Base-by-base conservation (phyloP, 2,113 vertebrate species). In the Gadus chalcogrammus region DNA sequence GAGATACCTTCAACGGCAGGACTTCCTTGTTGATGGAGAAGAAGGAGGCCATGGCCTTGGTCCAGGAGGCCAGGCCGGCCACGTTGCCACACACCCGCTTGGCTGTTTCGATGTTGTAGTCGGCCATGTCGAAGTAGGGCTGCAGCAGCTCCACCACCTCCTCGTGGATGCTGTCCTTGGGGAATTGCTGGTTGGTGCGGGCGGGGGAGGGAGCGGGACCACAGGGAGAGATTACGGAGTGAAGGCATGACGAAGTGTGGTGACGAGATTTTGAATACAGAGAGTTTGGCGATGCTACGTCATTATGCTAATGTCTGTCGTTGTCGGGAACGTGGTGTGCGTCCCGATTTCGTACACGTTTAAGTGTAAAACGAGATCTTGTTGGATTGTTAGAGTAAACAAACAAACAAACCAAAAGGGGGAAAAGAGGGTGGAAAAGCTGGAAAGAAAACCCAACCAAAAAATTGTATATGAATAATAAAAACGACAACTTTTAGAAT, bases 11-110 rank as follows among this genome's bases (percentile, higher is more conserved):
- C 78, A 99, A 88, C 70, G 97, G 97, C 31, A 99, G 86, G 58
- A 99, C 96, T 84, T 99, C 97, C 86, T 95, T 98, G 89, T 98
- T 99, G 76, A 97, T 94, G 61, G 95, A 92, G 84, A 95, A 98
- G 88, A 98, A 99, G 3, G 93, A 82, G 1, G 94, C 95, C 97
- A 99, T 98, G 18, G 95, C 94, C 90, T 95, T 96, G 0, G 96
- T 98, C 97, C 96, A 99, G 3, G 96, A 97, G 70, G 95, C 96
- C 64, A 99, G 94, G 20, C 96, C 97, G 0, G 96, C 95, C 72
- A 98, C 94, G 42, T 99, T 98, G 9, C 97, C 96, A 77, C 96
- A 98, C 0, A 97, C 95, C 7, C 94, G 91, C 71, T 90, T 95
- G 15, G 96, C 96, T 15, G 94, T 98, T 82, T 98, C 97, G 1